These are phyloP conservation scores for Beroe ovata DNA, from an alignment of 37 sponge, comb jelly and placozoan species.

Conservation along the genomic window DNA sequence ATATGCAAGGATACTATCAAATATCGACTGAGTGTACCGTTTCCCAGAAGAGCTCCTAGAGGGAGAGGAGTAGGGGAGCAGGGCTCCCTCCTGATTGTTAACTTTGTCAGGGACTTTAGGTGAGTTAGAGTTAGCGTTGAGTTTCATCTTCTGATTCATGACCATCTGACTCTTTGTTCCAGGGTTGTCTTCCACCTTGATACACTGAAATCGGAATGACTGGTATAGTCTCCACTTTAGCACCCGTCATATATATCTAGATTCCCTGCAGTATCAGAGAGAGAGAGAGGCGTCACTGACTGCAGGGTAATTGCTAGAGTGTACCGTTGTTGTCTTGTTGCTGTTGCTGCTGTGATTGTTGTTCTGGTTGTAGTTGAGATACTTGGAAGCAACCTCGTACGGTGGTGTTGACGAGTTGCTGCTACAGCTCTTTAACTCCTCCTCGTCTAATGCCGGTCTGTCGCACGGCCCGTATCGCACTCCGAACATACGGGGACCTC, in stretches of 20 bases:
- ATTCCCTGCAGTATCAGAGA: background rate
- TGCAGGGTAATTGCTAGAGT: background rate
- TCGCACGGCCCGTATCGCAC: conserved; percentile 63
- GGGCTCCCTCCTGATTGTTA: background rate
- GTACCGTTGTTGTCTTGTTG: background rate
- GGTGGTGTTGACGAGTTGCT: background rate
- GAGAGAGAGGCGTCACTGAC: background rate
- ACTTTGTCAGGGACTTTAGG: conserved; percentile 30
- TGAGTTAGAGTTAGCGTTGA: conserved; percentile 49
- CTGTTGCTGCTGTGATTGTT: background rate
- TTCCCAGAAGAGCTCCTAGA: background rate
- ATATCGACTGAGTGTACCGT: no score
- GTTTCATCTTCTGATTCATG: conserved; percentile 31
- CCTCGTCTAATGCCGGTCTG: conserved; percentile 32
- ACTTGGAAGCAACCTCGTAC: conserved; percentile 12
- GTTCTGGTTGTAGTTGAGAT: background rate
- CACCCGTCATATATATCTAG: no score
- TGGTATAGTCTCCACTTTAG: no score
- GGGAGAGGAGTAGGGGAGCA: background rate
- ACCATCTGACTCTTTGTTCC: conserved; percentile 40
- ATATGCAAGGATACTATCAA: no score
- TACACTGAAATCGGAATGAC: background rate
- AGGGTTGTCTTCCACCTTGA: background rate
- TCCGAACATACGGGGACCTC: conserved; percentile 55
- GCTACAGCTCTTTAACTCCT: background rate